Evolutionary conservation across 2,888 invertebrate species (phyloP), one percentile per base, ranked within the genome.

Genomic region (Eilema sororculum): DNA sequence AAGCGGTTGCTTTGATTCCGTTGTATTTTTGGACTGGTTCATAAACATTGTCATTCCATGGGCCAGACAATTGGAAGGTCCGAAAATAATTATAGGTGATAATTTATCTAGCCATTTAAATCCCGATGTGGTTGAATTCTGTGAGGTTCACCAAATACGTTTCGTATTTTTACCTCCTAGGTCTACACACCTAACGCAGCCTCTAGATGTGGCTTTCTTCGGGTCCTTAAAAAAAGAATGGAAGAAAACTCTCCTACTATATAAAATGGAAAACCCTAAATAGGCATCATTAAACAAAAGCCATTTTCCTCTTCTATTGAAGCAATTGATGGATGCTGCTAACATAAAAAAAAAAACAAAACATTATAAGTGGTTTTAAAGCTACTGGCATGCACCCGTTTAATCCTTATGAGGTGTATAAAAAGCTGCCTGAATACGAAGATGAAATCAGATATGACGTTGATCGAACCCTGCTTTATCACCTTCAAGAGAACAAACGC

Each of bases 1-100:
- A 71, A 84, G 81, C 28, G 93, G 89, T 3, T 90, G 88, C 89
- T 86, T 90, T 77, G 84, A 86, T 67, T 67, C 66, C 28, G n/a
- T 4, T 13, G n/a, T 52, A 37, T 79, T 79, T 52, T 57, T 66
- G 70, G 84, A 89, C 68, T 88, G 86, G 84, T 82, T 88, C 22
- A 62, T 37, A 13, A 73, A 67, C 12, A 70, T 77, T 56, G 6
- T 59, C 0, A 16, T 41, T 22, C 67, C 61, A 8, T 61, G 37
- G 20, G 62, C 25, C 13, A 52, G 20, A 33, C 10, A 65, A 61
- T 16, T 56, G 6, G 33, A 33, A 33, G 62, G 68, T 30, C 20
- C 10, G 20, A 78, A 78, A 64, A 8, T 72, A 24, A 33, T 75
- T 8, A 76, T 78, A 52, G 72, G 76, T 25, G 78, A 78, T 57